Evolutionary conservation across 2,797 vertebrate genomes (phyloP).

Genomic region (Platalea minor): DNA sequence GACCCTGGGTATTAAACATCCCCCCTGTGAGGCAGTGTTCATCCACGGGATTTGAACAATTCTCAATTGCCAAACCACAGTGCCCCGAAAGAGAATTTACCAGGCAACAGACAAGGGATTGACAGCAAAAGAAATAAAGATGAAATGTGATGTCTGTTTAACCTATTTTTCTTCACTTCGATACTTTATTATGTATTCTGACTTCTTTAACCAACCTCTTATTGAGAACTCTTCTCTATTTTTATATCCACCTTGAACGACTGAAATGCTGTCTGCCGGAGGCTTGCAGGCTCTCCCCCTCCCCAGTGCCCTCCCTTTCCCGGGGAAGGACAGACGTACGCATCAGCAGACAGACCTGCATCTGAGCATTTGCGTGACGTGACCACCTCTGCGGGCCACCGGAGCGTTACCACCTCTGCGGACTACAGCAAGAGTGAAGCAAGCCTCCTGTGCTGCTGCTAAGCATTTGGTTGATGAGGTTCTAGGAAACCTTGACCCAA

Average conservation of each 20-base stretch:
- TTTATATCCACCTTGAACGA: not conserved
- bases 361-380: fast-evolving
- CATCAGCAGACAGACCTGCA: not conserved
- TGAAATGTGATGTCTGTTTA: not conserved
- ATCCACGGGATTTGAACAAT: not conserved
- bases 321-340: not conserved
- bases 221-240: not conserved
- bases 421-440: not conserved
- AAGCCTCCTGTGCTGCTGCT: not conserved
- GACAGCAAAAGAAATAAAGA: not conserved
- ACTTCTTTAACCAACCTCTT: not conserved
- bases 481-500: not conserved
- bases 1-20: not conserved
- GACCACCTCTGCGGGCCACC: not conserved
- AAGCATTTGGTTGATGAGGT: not conserved
- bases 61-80: not conserved
- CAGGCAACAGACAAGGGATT: not conserved
- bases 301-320: not conserved
- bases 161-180: not conserved
- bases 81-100: not conserved
- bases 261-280: not conserved
- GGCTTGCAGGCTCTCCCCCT: not conserved
- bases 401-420: not conserved
- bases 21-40: not conserved
- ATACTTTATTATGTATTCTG: not conserved